Evolutionary conservation across 2,113 vertebrate genomes (phyloP), one percentile per base, ranked within the genome.

Genomic region (Ptilorrhoa leucosticta): DNA sequence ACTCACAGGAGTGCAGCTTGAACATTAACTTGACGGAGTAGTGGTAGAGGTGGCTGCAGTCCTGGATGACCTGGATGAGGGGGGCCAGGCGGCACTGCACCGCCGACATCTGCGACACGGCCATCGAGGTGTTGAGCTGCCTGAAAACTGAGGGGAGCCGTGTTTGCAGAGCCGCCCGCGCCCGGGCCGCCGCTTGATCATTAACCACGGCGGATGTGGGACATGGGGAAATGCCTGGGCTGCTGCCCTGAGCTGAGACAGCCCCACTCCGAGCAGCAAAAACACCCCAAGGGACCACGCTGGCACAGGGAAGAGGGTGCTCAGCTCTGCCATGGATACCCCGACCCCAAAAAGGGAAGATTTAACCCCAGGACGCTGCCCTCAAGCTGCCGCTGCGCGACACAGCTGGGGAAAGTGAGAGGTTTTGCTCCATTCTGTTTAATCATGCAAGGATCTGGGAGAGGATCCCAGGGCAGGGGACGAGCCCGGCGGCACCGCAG

Each of bases 11-110:
- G 57, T 99, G 99, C 76, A 99, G 98, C 93, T 99, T 99, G 98
- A 99, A 99, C 80, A 99, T 98, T 54, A 99, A 97, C 97, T 99
- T 99, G 97, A 99, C 99, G 0, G 98, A 98, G 96, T 99, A 99
- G 98, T 99, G 99, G 97, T 99, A 99, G 42, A 99, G 99, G 79
- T 98, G 99, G 96, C 99, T 99, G 95, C 98, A 99, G 98, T 99
- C 99, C 97, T 99, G 99, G 97, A 99, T 98, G 71, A 99, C 99
- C 97, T 99, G 99, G 97, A 99, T 99, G 84, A 99, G 99, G 0
- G 99, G 99, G 21, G 99, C 97, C 96, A 99, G 98, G 89, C 99
- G 98, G 96, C 99, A 99, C 97, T 99, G 99, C 79, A 99, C 99
- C 0, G 99, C 98, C 0, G 99, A 98, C 96, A 99, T 99, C 90